Base-by-base conservation (phyloP, 1,140 invertebrate genomes). In the Probaryconus sp. region DNA sequence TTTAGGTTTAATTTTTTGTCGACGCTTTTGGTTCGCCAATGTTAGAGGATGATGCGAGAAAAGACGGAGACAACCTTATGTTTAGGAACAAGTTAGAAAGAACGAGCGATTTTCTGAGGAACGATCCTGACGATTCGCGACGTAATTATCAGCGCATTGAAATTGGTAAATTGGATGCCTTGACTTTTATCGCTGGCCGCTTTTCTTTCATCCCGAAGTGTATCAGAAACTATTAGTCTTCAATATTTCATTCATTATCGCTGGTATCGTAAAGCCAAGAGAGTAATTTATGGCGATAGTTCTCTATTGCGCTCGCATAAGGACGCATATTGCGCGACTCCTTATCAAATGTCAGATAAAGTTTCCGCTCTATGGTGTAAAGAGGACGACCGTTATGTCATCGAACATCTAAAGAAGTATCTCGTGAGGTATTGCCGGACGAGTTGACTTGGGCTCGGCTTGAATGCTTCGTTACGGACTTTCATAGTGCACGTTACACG, bases 291-390 rank as follows among this genome's bases (percentile, higher is more conserved):
- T 73, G 70, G 67, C 47, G 48, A 73, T n/a, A n/a, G n/a, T 55
- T 67, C 21, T 67, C 33, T n/a, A 43, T 55, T 67, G 55, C 63
- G 16, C 43, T 73, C 47, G 56, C 42, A 64, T 63, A n/a, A n/a
- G n/a, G 63, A 67, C 61, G 50, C 70, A 73, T 65, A 73, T 73
- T 61, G 70, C 61, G 70, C 70, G 48, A 40, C 40, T 48, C 48
- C 60, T 73, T 73, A 67, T 73, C 70, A 73, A 67, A 73, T 55
- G 70, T 67, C 61, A 56, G 70, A 73, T 73, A 73, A 73, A 73
- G 70, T 73, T 73, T 73, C 70, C 70, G 70, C 70, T 72, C 60
- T 47, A 28, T 20, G 60, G 69, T 72, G 69, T 56, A 72, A 72
- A 72, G 60, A 72, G 69, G 60, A 72, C 69, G 51, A 72, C 69